phyloP scores from a whole-genome alignment of 2,113 vertebrate species.

The Cyprinodon variegatus region DNA sequence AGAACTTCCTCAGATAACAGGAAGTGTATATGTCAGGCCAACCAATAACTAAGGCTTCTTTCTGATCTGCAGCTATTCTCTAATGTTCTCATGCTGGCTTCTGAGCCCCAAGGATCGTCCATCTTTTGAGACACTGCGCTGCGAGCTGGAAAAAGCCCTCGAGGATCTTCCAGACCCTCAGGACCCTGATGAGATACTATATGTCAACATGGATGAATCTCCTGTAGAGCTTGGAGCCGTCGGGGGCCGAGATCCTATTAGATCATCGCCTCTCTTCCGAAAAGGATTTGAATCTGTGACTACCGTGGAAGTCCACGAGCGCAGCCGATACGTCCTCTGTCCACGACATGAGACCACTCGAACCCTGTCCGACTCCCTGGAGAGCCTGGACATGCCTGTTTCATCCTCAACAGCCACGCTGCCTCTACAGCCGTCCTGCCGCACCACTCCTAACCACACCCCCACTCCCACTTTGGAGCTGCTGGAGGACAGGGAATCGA shows the following conservation, averaged over 20 bases:
- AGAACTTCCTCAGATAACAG: not conserved
- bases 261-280: slow-evolving; percentile 58
- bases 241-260: slow-evolving; percentile 78
- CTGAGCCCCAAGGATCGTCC: slow-evolving; percentile 88
- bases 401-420: slow-evolving; percentile 65
- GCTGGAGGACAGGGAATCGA: slow-evolving; percentile 62
- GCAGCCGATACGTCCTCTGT: slow-evolving; percentile 88
- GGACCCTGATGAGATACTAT: slow-evolving; percentile 89
- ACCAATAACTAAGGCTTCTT: not conserved
- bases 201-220: slow-evolving; percentile 92
- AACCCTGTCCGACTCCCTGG: slow-evolving; percentile 68
- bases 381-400: slow-evolving; percentile 70
- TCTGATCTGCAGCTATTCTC: slow-evolving; percentile 79
- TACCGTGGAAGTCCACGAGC: slow-evolving; percentile 81
- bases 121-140: slow-evolving; percentile 81
- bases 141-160: slow-evolving; percentile 85
- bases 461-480: slow-evolving; percentile 48
- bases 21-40: not conserved
- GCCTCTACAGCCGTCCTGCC: slow-evolving; percentile 60
- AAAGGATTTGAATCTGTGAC: slow-evolving; percentile 82
- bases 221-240: slow-evolving; percentile 71
- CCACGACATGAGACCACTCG: slow-evolving; percentile 82
- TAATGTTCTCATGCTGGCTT: slow-evolving; percentile 92
- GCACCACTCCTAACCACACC: slow-evolving; percentile 50
- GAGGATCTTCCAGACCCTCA: slow-evolving; percentile 86